Evolutionary conservation across 2,113 vertebrate genomes (phyloP), one percentile per base, ranked within the genome.

Genomic region (Motacilla tschutschensis): DNA sequence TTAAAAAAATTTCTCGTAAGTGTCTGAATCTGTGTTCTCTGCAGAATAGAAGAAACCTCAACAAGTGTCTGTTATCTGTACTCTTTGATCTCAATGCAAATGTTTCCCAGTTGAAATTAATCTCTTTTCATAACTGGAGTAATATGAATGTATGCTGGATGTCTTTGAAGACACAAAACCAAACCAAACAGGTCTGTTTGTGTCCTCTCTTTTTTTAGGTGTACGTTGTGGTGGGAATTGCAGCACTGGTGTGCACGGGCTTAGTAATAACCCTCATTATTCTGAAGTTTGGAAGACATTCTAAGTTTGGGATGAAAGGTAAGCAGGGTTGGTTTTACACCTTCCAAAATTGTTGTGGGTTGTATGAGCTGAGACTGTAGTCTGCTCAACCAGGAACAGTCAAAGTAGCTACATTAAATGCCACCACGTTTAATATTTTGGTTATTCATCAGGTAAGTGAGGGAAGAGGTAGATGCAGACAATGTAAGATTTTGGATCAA

Each of bases 301-400:
- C 99, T 54, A 99, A 99, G 95, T 99, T 99, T 96, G 99, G 99
- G 93, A 99, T 99, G 97, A 99, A 99, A 99, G 99, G 99, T 99
- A 99, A 98, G 98, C 94, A 75, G 78, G 29, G 59, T 48, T 79
- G 12, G 36, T 70, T 89, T 95, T 66, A 47, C 92, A 85, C 43
- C 10, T 87, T 91, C 53, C n/a, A 48, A 59, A 55, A 83, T 5
- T 60, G 4, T 60, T 76, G 21, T n/a, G 19, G 13, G 4, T 73
- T 90, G 10, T 71, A n/a, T 31, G 25, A 79, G 5, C 26, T 70
- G 18, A 62, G 14, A 43, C 14, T 41, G 1, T 22, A 24, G 28
- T 15, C 15, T 38, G 36, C 43, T 88, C 35, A 28, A 31, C 33
- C 3, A 1, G 47, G 9, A 89, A 2, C 15, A 77, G 29, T 58